phyloP scores from a whole-genome alignment of 2,113 vertebrate species.

The Passer domesticus region DNA sequence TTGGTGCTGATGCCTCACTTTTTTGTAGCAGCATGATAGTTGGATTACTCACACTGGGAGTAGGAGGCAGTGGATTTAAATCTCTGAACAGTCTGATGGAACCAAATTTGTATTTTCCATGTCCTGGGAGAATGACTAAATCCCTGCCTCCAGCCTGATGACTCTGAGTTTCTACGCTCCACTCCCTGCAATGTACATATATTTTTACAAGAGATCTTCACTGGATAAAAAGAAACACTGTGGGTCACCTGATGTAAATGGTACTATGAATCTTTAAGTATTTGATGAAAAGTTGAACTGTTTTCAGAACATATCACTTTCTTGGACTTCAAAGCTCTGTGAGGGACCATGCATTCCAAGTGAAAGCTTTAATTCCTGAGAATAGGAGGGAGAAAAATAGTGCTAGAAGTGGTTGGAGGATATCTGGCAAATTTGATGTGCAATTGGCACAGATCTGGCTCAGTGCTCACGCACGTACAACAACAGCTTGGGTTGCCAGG shows the following conservation, averaged over 20 bases:
- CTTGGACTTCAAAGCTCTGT: not conserved
- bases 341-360: not conserved
- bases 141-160: not conserved
- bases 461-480: not conserved
- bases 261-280: not conserved
- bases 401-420: not conserved
- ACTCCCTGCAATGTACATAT: not conserved
- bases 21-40: not conserved
- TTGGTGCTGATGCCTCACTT: not conserved
- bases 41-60: slow-evolving; percentile 18
- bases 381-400: not conserved
- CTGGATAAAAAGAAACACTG: not conserved
- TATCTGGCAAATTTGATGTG: not conserved
- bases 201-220: not conserved
- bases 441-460: not conserved
- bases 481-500: not conserved
- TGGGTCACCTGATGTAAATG: not conserved
- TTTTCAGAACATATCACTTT: not conserved
- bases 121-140: slow-evolving; percentile 1
- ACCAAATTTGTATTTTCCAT: not conserved
- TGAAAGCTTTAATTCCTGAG: not conserved
- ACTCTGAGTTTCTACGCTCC: not conserved
- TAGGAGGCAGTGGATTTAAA: slow-evolving; percentile 28
- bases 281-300: not conserved
- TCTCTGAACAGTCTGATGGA: slow-evolving; percentile 1